These are phyloP conservation scores for Calypte anna DNA, from an alignment of 2,113 vertebrate genomes.

Conservation along the genomic window DNA sequence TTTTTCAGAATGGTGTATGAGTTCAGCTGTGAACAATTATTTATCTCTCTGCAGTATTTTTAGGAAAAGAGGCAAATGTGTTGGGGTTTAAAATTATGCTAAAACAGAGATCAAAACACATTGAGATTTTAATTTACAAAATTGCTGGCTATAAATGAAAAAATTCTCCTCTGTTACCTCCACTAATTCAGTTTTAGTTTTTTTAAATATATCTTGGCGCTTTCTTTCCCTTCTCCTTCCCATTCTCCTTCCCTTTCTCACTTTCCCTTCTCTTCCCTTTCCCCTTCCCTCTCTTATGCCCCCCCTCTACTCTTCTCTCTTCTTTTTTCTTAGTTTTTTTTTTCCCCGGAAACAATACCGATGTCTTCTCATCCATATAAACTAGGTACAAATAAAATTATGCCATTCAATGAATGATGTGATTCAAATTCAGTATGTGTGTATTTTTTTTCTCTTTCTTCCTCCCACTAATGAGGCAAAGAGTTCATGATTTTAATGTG, in stretches of 20 bases:
- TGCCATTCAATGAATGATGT: neutral
- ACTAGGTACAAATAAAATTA: neutral
- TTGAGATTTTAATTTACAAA: neutral
- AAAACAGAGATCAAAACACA: neutral
- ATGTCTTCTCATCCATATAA: neutral
- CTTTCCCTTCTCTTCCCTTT: too few relatives aligned
- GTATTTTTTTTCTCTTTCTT: neutral
- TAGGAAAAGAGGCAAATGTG: neutral
- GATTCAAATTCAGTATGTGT: neutral
- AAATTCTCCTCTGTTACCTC: neutral
- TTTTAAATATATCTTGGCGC: neutral
- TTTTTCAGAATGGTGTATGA: neutral
- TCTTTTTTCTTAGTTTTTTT: too few relatives aligned
- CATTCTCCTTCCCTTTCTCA: too few relatives aligned
- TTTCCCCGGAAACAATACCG: neutral
- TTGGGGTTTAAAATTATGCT: neutral
- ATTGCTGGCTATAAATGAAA: neutral
- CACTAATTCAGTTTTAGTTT: neutral
- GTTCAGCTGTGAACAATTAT: neutral
- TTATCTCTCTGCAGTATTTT: neutral
- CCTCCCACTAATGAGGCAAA: neutral
- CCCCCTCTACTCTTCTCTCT: too few relatives aligned
- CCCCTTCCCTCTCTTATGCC: too few relatives aligned
- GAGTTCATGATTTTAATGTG: neutral
- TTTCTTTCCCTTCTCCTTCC: too few relatives aligned